Evolutionary conservation across 2,888 invertebrate genomes (phyloP).

Genomic region (Branchipolynoe longqiensis): DNA sequence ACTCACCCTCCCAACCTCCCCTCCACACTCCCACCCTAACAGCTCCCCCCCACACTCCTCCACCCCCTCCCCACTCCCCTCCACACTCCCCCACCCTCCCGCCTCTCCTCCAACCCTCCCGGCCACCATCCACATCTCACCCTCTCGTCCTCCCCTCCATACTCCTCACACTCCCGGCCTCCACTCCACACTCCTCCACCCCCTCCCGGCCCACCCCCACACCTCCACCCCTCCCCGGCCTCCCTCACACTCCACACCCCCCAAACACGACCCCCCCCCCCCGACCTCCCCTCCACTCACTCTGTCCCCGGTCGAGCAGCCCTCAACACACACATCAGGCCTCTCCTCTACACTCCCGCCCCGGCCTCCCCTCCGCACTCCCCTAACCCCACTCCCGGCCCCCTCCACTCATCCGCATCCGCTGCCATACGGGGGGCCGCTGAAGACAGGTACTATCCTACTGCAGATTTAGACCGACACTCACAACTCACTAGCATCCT

Average conservation of each 20-base stretch:
- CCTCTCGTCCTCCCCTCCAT: neutral
- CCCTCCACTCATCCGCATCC: no score
- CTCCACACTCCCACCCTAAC: neutral
- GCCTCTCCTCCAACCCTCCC: neutral
- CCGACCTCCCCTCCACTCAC: neutral
- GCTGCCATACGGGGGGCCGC: no score
- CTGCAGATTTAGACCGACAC: no score
- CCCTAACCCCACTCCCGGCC: no score
- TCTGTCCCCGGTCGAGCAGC: no score
- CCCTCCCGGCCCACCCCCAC: neutral
- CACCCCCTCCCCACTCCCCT: neutral
- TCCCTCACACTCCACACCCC: constrained; percentile 10
- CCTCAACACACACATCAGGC: neutral
- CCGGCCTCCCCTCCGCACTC: no score
- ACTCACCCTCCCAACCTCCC: neutral
- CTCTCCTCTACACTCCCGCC: neutral
- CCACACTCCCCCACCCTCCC: neutral
- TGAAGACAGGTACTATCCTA: no score
- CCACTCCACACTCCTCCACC: neutral
- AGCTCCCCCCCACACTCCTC: neutral
- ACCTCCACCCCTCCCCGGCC: neutral
- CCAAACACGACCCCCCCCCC: neutral
- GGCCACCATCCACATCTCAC: neutral
- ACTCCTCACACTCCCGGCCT: no score
- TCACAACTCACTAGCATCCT: no score